Conservation (phyloP, 2,888 invertebrate genomes). For the Sphaerophoria taeniata region DNA sequence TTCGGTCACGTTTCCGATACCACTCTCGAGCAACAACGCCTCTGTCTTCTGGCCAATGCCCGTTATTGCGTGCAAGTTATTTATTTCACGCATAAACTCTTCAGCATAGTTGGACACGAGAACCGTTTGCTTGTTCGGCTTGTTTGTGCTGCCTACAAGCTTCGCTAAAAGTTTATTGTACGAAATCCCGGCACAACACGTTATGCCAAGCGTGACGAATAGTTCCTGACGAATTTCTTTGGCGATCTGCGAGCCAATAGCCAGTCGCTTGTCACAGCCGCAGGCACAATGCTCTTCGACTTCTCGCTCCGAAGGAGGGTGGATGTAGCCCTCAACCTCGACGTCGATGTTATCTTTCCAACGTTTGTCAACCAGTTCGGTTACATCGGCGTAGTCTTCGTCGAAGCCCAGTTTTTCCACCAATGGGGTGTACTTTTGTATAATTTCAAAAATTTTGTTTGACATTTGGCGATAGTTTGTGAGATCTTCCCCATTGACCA, state of each 20-base stretch:
- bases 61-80: slow-evolving; percentile 86
- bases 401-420: slow-evolving; percentile 93
- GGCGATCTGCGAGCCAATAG: slow-evolving; percentile 89
- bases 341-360: slow-evolving; percentile 74
- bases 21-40: slow-evolving; percentile 86
- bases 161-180: slow-evolving; percentile 94
- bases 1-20: slow-evolving; percentile 87
- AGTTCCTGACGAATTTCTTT: slow-evolving; percentile 89
- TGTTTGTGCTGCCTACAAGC: slow-evolving; percentile 88
- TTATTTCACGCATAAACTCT: slow-evolving; percentile 87
- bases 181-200: slow-evolving; percentile 92
- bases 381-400: slow-evolving; percentile 93
- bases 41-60: slow-evolving; percentile 90
- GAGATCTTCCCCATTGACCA: slow-evolving; percentile 93
- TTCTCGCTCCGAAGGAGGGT: slow-evolving; percentile 85
- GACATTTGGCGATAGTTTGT: slow-evolving; percentile 91
- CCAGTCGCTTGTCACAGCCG: slow-evolving; percentile 89
- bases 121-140: slow-evolving; percentile 92
- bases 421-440: slow-evolving; percentile 88
- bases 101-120: slow-evolving; percentile 88
- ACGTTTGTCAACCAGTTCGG: slow-evolving; percentile 83
- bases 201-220: slow-evolving; percentile 87
- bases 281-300: slow-evolving; percentile 86
- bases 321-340: slow-evolving; percentile 83
- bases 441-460: slow-evolving; percentile 88